Percentiles rank a stretch among this genome's conserved stretches.
Evolutionary conservation across 2,888 invertebrate species (phyloP).

Genomic region (Ophion ellenae): DNA sequence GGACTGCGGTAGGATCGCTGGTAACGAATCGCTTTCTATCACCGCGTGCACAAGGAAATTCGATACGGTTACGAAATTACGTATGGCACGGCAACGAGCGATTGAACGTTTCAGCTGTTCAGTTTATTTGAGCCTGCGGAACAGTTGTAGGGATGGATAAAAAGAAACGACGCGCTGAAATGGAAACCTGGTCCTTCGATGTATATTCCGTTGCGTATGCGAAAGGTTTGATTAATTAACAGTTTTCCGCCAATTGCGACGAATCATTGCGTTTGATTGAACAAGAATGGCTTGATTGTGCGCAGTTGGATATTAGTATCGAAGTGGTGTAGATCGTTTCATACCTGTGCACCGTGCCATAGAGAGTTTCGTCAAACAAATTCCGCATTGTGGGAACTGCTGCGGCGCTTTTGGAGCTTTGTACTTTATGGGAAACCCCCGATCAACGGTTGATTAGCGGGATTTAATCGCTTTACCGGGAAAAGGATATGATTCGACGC

Average conservation of each 20-base stretch:
- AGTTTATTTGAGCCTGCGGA: slow-evolving; percentile 5
- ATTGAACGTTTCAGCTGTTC: slow-evolving; percentile 2
- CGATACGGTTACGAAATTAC: slow-evolving; percentile 35
- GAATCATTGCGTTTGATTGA: neutral
- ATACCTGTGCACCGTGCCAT: neutral
- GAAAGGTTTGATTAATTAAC: slow-evolving; percentile 15
- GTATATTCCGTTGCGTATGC: neutral
- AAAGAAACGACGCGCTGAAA: neutral
- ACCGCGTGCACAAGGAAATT: slow-evolving; percentile 29
- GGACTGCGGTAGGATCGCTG: slow-evolving; percentile 21
- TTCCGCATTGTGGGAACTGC: neutral
- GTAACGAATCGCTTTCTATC: slow-evolving; percentile 26
- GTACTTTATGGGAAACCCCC: neutral
- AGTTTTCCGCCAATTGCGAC: neutral
- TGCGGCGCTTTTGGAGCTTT: neutral
- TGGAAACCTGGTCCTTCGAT: no score
- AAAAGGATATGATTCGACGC: neutral
- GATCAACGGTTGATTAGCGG: slow-evolving; percentile 9
- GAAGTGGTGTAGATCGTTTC: neutral
- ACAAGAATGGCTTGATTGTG: neutral
- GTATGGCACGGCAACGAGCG: slow-evolving; percentile 1
- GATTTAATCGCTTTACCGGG: neutral
- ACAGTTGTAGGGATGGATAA: neutral
- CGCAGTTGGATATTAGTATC: neutral
- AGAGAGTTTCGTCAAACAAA: neutral